These are phyloP conservation scores for Trachurus trachurus DNA, from an alignment of 2,797 vertebrate species.

Conservation along the genomic window DNA sequence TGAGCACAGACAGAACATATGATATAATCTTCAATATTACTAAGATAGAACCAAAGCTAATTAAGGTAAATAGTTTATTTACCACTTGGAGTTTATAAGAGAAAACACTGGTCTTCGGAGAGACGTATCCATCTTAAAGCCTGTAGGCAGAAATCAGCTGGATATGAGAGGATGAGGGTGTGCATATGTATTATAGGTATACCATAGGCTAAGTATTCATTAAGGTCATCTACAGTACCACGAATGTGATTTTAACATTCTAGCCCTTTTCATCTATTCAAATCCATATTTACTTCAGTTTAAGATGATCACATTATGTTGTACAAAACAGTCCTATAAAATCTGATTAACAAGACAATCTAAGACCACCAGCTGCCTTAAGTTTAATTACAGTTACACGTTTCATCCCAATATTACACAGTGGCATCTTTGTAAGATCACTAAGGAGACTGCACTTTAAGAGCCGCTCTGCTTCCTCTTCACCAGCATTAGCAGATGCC, in stretches of 20 bases:
- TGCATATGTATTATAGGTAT: not conserved
- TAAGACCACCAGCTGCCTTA: not conserved
- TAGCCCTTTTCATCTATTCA: not conserved
- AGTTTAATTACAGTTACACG: not conserved
- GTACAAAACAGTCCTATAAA: not conserved
- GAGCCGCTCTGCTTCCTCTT: not conserved
- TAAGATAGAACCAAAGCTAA: constrained; percentile 4
- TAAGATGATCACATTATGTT: not conserved
- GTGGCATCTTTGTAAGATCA: not conserved
- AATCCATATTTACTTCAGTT: not conserved
- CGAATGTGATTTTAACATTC: not conserved
- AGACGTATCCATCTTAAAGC: constrained; percentile 15
- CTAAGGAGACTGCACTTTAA: not conserved
- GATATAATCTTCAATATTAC: too few species aligned
- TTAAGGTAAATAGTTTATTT: constrained; percentile 16
- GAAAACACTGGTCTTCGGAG: constrained; percentile 29
- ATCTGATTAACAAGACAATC: not conserved
- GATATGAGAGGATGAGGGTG: not conserved
- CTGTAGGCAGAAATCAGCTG: not conserved
- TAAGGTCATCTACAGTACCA: not conserved
- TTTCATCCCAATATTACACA: not conserved
- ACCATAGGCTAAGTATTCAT: constrained; percentile 1
- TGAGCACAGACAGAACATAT: too few species aligned
- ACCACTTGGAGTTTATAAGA: not conserved
- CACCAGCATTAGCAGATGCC: not conserved